A percentile compares a stretch with the other conserved stretches of the same genome.
Conservation (phyloP, 2,113 vertebrate genomes). For the Microcebus ravelobensis region DNA sequence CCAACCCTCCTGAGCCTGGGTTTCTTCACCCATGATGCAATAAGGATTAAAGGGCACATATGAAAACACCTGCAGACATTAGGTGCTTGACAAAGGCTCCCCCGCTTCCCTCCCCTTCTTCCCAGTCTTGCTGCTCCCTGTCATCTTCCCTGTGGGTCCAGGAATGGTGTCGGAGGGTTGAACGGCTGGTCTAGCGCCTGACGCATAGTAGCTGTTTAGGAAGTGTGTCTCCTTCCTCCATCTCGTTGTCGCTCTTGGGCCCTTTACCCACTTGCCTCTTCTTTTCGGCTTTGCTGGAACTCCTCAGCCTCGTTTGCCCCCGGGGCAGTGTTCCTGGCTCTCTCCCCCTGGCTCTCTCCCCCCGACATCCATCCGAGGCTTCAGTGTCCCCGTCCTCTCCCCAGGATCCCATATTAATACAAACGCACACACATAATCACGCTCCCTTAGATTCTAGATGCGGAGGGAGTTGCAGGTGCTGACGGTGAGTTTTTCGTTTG, state of each 20-base stretch:
- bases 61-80: neutral
- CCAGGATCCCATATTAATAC: neutral
- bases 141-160: neutral
- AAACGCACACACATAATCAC: neutral
- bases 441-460: neutral
- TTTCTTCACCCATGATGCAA: neutral
- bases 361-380: neutral
- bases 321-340: neutral
- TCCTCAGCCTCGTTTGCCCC: neutral
- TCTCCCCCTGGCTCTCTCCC: neutral
- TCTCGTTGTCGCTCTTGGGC: neutral
- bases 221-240: neutral
- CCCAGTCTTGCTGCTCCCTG: neutral
- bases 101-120: neutral
- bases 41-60: neutral
- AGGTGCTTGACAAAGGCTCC: neutral
- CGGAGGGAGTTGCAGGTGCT: neutral
- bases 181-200: neutral
- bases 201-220: neutral
- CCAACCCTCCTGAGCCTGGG: neutral
- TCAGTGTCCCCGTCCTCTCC: neutral
- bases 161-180: neutral
- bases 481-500: neutral
- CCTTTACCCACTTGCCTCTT: neutral
- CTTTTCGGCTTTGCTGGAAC: neutral